phyloP scores from a whole-genome alignment of 92 coral and sea anemone genomes.

The Phenganax stokvisi region DNA sequence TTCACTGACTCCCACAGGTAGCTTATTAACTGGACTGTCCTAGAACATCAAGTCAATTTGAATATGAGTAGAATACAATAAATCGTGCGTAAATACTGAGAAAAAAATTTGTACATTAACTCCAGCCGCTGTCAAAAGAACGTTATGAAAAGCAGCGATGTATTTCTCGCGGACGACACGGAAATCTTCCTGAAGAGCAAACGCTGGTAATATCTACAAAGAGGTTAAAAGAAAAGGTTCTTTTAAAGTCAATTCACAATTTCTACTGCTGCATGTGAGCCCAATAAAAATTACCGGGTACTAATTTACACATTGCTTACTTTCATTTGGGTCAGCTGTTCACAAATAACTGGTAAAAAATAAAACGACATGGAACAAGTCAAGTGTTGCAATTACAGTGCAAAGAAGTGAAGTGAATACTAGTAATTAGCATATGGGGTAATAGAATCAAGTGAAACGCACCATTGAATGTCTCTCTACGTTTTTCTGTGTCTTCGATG shows the following conservation, averaged over 20 bases:
- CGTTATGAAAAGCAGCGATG: slow-evolving; percentile 75
- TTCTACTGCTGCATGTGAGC: neutral
- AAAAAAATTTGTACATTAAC: slow-evolving; percentile 52
- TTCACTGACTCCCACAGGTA: neutral
- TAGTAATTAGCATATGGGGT: neutral
- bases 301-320: slow-evolving; percentile 35
- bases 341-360: slow-evolving; percentile 69
- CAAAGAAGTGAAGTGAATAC: neutral
- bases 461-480: slow-evolving; percentile 83
- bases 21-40: slow-evolving; percentile 2
- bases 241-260: neutral
- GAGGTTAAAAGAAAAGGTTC: neutral
- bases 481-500: slow-evolving; percentile 66
- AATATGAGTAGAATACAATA: too few species aligned
- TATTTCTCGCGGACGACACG: slow-evolving; percentile 85
- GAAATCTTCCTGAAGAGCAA: slow-evolving; percentile 89
- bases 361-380: neutral
- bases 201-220: slow-evolving; percentile 78
- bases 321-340: slow-evolving; percentile 91
- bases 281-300: neutral
- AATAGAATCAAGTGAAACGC: neutral
- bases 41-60: neutral
- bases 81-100: too few species aligned
- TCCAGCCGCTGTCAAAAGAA: slow-evolving; percentile 90
- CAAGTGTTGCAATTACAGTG: neutral